These are phyloP conservation scores for Drosophila seclusa DNA, from an alignment of 2,888 invertebrate genomes.

Conservation along the genomic window DNA sequence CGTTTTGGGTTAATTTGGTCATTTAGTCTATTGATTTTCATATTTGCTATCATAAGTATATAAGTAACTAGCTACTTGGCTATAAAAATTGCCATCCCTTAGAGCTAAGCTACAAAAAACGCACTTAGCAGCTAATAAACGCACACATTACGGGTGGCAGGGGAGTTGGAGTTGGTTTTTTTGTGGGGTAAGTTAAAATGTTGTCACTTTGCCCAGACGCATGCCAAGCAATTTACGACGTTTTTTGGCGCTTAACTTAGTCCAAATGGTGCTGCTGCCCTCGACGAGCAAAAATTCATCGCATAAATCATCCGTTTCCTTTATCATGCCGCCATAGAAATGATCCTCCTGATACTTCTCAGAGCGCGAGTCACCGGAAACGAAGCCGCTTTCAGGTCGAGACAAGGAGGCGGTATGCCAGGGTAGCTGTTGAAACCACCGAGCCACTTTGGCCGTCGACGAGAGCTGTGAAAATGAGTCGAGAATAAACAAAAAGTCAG, in stretches of 20 bases:
- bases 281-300: slow-evolving; percentile 88
- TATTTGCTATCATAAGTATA: slow-evolving; percentile 53
- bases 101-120: slow-evolving; percentile 37
- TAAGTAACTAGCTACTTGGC: slow-evolving; percentile 46
- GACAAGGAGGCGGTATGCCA: slow-evolving; percentile 87
- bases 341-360: slow-evolving; percentile 86
- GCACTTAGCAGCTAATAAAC: slow-evolving; percentile 79
- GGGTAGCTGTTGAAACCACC: slow-evolving; percentile 91
- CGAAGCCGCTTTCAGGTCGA: slow-evolving; percentile 91
- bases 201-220: slow-evolving; percentile 90
- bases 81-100: slow-evolving; percentile 33
- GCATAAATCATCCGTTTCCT: slow-evolving; percentile 85
- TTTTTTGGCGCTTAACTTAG: slow-evolving; percentile 89
- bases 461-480: slow-evolving; percentile 87
- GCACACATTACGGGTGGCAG: slow-evolving; percentile 67
- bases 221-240: slow-evolving; percentile 89
- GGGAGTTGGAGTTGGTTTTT: background rate
- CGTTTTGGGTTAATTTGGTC: slow-evolving; percentile 68
- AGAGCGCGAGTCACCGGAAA: slow-evolving; percentile 88
- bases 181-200: slow-evolving; percentile 85
- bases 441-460: slow-evolving; percentile 91
- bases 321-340: slow-evolving; percentile 76
- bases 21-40: slow-evolving; percentile 76
- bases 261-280: slow-evolving; percentile 88
- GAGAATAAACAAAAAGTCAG: slow-evolving; percentile 56